phyloP scores from a whole-genome alignment of 2,113 vertebrate genomes.

The Larimichthys polyactis region DNA sequence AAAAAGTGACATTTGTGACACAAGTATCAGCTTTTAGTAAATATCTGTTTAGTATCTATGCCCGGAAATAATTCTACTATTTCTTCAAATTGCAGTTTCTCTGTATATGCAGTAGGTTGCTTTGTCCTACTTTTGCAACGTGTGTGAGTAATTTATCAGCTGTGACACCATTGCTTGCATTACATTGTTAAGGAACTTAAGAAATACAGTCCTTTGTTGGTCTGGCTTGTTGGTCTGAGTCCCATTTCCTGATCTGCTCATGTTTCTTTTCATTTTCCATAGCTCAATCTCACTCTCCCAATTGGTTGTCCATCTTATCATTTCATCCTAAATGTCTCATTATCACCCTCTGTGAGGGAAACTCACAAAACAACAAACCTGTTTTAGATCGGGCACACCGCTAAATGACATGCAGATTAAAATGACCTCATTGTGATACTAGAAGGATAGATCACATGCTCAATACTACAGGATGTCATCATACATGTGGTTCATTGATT shows the following conservation, averaged over 20 bases:
- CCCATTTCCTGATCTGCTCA: background rate
- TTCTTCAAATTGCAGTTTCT: background rate
- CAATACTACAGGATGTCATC: background rate
- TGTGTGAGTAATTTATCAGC: background rate
- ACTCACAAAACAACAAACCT: background rate
- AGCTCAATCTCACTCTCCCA: background rate
- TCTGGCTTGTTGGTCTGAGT: background rate
- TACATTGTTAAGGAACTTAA: background rate
- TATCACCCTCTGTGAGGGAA: background rate
- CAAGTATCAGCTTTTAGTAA: background rate
- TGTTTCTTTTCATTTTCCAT: conserved; percentile 26
- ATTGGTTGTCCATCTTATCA: background rate
- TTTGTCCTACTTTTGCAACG: background rate
- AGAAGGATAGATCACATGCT: background rate
- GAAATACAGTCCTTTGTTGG: conserved; percentile 1
- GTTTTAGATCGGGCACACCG: background rate
- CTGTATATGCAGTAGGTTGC: too few species aligned
- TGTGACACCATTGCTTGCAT: background rate
- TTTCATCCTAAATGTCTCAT: background rate
- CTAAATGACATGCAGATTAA: background rate
- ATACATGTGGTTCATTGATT: background rate
- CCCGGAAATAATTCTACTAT: background rate
- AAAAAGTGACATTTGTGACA: background rate
- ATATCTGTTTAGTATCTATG: background rate
- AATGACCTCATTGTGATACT: background rate